A percentile compares a stretch with the other conserved stretches of the same genome.
Conservation (phyloP, 1,140 invertebrate species). For the Rhizoglyphus robini region DNA sequence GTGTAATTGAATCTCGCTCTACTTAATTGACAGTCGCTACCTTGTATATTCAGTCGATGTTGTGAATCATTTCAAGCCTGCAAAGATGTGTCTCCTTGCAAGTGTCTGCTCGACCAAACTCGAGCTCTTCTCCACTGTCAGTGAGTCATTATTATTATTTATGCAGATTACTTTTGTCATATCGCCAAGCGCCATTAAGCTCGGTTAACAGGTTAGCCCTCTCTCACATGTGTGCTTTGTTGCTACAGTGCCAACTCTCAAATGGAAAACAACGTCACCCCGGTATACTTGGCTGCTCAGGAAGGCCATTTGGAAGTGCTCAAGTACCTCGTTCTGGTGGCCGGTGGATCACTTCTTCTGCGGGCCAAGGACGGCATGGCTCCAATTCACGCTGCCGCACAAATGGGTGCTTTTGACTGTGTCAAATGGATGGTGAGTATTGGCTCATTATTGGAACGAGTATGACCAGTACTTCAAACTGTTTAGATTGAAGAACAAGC, state of each 20-base stretch:
- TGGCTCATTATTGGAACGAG: not conserved
- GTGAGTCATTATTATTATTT: too few relatives aligned
- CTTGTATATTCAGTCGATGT: too few relatives aligned
- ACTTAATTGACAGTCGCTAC: too few relatives aligned
- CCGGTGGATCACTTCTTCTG: constrained; percentile 56
- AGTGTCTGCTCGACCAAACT: too few relatives aligned
- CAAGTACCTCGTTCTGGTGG: constrained; percentile 61
- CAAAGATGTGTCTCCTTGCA: too few relatives aligned
- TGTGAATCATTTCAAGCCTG: too few relatives aligned
- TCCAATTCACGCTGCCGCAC: constrained; percentile 67
- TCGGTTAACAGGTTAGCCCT: too few relatives aligned
- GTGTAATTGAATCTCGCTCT: too few relatives aligned
- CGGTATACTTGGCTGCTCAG: constrained; percentile 73
- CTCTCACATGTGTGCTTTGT: too few relatives aligned
- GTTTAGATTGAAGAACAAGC: constrained; percentile 59
- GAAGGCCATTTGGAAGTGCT: constrained; percentile 69
- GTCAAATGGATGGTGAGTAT: constrained; percentile 69
- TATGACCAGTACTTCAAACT: not conserved
- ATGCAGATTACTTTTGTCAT: too few relatives aligned
- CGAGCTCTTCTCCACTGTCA: too few relatives aligned
- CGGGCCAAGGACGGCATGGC: constrained; percentile 76
- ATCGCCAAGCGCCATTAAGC: too few relatives aligned
- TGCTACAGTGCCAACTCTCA: constrained; percentile 58
- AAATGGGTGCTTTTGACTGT: constrained; percentile 69
- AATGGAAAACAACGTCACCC: constrained; percentile 76